Percentiles rank a stretch among this genome's conserved stretches.
Evolutionary conservation across 1,140 invertebrate genomes (phyloP).

Genomic region (Trichonephila clavata): DNA sequence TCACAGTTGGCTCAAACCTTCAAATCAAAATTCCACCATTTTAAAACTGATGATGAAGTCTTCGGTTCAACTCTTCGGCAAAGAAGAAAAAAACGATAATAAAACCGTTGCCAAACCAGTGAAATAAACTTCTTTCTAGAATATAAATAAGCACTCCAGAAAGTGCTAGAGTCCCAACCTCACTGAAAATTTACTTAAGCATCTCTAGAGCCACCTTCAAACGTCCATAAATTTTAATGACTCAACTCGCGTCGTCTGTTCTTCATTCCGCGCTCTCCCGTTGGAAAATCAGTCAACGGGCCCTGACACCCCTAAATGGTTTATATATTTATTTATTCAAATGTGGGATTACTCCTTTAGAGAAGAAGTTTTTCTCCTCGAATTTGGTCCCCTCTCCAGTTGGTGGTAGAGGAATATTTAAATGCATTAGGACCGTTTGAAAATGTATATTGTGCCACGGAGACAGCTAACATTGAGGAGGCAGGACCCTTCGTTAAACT

Average conservation of each 20-base stretch:
- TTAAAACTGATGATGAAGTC: constrained; percentile 52
- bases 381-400: constrained; percentile 12
- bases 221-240: constrained; percentile 75
- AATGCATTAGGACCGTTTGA: constrained; percentile 74
- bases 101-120: constrained; percentile 37
- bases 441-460: constrained; percentile 47
- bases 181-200: constrained; percentile 71
- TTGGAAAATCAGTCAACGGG: constrained; percentile 68
- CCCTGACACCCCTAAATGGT: constrained; percentile 68
- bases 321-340: constrained; percentile 77
- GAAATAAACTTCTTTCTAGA: constrained; percentile 66
- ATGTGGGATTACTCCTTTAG: constrained; percentile 70
- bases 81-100: constrained; percentile 32
- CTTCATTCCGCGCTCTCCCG: constrained; percentile 31
- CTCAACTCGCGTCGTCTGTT: neutral
- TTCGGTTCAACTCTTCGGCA: neutral
- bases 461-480: neutral
- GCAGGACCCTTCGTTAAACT: constrained; percentile 57
- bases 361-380: constrained; percentile 46
- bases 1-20: neutral
- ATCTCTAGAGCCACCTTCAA: neutral
- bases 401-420: constrained; percentile 59
- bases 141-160: constrained; percentile 67
- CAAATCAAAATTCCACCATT: constrained; percentile 1
- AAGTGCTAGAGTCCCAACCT: constrained; percentile 22